Base-by-base conservation (phyloP, 1,140 invertebrate genomes). In the Listronotus oregonensis region DNA sequence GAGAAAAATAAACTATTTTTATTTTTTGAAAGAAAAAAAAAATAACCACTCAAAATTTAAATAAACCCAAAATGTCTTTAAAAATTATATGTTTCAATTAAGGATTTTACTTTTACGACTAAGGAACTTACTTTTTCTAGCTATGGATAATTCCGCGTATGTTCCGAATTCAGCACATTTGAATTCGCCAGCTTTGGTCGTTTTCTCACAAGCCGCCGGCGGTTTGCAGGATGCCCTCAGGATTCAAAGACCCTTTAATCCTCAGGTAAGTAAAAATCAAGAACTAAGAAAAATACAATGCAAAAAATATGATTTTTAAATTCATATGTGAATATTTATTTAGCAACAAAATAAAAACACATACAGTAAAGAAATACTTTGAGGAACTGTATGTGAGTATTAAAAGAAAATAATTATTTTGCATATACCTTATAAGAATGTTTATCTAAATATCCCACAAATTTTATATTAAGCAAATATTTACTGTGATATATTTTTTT, bases 161-260 rank as follows among this genome's bases (percentile, higher is more conserved):
- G 77, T 78, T 8, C 82, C 81, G 62, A 82, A 75, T 77, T 78
- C 81, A 62, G 80, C 67, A 31, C 87, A 90, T 78, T 82, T 91
- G 76, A 87, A 88, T 79, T 90, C 90, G 72, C 89, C 90, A 67
- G 87, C 88, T 75, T 82, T 92, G 77, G 90, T 93, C 81, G 90
- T 93, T 60, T 87, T 93, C 77, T 91, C 90, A 67, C 89, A 90
- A 80, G 85, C 86, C 65, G 86, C 88, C 75, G 87, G 86, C 74
- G 86, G 86, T 67, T 84, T 89, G 77, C 86, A 89, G 75, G 89
- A 91, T 78, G 87, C 87, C 68, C 81, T 89, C 72, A 82, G 87
- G 82, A 87, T 89, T 82, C 87, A 89, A 82, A 83, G 88, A 81
- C 86, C 88, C 73, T 88, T 89, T 81, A 86, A 86, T 79, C 83